These are phyloP conservation scores for Aquatica leii DNA, from an alignment of 2,888 invertebrate genomes.

Conservation along the genomic window DNA sequence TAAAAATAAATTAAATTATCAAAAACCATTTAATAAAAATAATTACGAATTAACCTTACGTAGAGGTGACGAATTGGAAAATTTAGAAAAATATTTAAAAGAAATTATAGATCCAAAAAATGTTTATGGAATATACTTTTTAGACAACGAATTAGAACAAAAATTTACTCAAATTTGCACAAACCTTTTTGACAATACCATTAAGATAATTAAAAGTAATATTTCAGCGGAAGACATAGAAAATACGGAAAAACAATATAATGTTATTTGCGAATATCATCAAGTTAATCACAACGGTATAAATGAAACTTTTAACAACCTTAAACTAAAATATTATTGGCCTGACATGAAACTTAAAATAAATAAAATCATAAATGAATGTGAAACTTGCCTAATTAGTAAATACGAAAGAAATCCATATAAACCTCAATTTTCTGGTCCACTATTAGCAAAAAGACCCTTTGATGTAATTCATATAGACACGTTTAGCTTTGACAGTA, in stretches of 20 bases:
- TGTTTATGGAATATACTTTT: slow-evolving; percentile 28
- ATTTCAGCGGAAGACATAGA: slow-evolving; percentile 28
- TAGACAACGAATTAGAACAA: slow-evolving; percentile 24
- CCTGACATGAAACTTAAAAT: slow-evolving; percentile 32
- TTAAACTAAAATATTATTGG: slow-evolving; percentile 32
- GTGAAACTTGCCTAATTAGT: slow-evolving; percentile 15
- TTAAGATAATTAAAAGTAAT: slow-evolving; percentile 33
- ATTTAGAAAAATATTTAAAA: slow-evolving; percentile 14
- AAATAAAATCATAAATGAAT: slow-evolving; percentile 28
- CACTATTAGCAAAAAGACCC: slow-evolving; percentile 28
- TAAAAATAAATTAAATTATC: slow-evolving; percentile 1
- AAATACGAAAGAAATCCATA: slow-evolving; percentile 37
- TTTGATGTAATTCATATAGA: slow-evolving; percentile 33
- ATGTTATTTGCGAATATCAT: slow-evolving; percentile 35
- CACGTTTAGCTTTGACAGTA: slow-evolving; percentile 22
- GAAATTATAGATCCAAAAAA: slow-evolving; percentile 31
- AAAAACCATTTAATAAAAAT: slow-evolving; percentile 15
- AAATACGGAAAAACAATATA: slow-evolving; percentile 25
- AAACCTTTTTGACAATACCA: slow-evolving; percentile 21
- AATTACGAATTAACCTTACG: slow-evolving; percentile 16
- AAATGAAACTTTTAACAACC: slow-evolving; percentile 31
- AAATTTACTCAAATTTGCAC: slow-evolving; percentile 9
- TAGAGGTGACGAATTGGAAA: slow-evolving; percentile 16
- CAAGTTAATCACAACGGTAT: slow-evolving; percentile 31
- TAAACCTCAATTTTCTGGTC: slow-evolving; percentile 19